These are phyloP conservation scores for Macrocentrus cingulum DNA, from an alignment of 1,140 invertebrate genomes.

Conservation along the genomic window DNA sequence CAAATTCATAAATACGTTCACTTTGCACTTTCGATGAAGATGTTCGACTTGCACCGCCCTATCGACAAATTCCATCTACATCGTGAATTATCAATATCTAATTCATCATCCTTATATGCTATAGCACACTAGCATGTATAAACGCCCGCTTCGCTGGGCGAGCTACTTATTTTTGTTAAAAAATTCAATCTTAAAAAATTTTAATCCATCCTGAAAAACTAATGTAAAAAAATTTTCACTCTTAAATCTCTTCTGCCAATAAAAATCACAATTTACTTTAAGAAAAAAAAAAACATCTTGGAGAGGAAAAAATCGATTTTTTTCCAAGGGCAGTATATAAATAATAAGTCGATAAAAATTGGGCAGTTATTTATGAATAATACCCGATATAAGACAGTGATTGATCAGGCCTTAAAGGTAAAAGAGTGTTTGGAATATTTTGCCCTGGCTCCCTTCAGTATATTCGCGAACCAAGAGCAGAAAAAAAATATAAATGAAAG, in stretches of 20 bases:
- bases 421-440: conserved; percentile 7
- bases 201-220: too few species aligned
- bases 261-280: background rate
- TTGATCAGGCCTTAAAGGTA: conserved; percentile 9
- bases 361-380: conserved; percentile 7
- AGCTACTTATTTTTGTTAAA: too few species aligned
- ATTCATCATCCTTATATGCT: too few species aligned
- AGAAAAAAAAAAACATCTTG: too few species aligned
- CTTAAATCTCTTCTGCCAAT: too few species aligned
- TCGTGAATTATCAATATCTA: too few species aligned
- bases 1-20: conserved; percentile 14
- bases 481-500: conserved; percentile 15
- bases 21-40: conserved; percentile 14
- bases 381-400: conserved; percentile 12
- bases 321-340: too few species aligned
- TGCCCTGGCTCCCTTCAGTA: background rate
- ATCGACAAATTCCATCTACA: background rate
- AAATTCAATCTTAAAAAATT: too few species aligned
- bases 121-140: too few species aligned
- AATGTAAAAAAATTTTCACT: too few species aligned
- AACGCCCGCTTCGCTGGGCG: too few species aligned
- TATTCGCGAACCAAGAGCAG: background rate
- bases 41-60: background rate
- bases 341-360: too few species aligned
- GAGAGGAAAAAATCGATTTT: background rate